These are phyloP conservation scores for Setophaga coronata DNA, from an alignment of 2,113 vertebrate species.

Conservation along the genomic window DNA sequence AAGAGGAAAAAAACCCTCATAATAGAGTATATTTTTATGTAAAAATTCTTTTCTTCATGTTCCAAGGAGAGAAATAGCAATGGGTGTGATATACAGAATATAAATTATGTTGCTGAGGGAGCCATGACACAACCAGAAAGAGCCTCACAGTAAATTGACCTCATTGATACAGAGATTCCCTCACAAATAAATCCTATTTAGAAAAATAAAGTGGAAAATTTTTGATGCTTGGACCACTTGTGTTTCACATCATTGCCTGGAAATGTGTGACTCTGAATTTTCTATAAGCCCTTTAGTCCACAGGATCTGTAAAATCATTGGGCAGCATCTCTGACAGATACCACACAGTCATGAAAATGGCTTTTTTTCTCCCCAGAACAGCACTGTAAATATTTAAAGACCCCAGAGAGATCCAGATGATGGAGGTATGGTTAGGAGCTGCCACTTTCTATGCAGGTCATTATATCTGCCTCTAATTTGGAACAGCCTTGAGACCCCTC, in stretches of 20 bases:
- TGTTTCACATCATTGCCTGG: neutral
- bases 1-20: neutral
- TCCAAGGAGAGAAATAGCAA: neutral
- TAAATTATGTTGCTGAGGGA: neutral
- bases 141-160: neutral
- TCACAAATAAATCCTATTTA: neutral
- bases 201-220: neutral
- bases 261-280: neutral
- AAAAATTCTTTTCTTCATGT: neutral
- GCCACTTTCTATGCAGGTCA: neutral
- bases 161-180: neutral
- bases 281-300: neutral
- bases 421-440: neutral
- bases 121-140: neutral
- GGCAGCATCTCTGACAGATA: neutral
- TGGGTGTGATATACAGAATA: neutral
- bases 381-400: neutral
- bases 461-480: neutral
- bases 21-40: neutral
- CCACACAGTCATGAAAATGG: neutral
- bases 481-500: neutral
- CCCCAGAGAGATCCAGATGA: neutral
- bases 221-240: neutral
- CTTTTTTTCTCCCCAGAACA: neutral
- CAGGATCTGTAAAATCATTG: neutral